Base-by-base conservation (phyloP, 2,113 vertebrate species). In the Atrichornis clamosus region DNA sequence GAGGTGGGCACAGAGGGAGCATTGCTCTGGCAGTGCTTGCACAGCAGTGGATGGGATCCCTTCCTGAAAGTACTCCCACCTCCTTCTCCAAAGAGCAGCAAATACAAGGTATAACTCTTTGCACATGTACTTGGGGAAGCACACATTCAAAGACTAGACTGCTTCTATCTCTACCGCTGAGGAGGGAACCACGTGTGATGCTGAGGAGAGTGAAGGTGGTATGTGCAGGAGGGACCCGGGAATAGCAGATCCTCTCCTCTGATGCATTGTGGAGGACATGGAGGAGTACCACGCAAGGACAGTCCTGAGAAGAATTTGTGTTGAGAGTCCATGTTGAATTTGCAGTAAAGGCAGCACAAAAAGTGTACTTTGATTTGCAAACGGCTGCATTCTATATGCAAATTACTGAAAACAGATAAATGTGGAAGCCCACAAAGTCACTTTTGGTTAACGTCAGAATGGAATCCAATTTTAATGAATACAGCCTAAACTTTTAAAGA, bases 391-490 rank as follows among this genome's bases (percentile, higher is more conserved):
- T 96, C 84, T 90, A 49, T 75, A 72, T 95, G 90, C 46, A 95
- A 90, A 90, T 93, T 84, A 63, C n/a, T 63, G 47, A 32, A 64
- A 70, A 69, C 79, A 82, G 68, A 68, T 75, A 50, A 72, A 82
- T 59, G 20, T 47, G 37, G 72, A 94, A 67, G 60, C 44, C 70
- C 68, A 87, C 67, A 89, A 91, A 92, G 79, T 93, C 21, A 10
- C 73, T 96, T 94, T 80, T 68, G 84, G 69, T 93, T 94, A 86
- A 78, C 0, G 0, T 82, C 73, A 65, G 76, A 90, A 67, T 73
- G 78, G 65, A 92, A 93, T 90, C 35, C 58, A 86, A 37, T 95
- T 90, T 94, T 90, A 96, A 88, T 91, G 58, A 95, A 89, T 80
- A 46, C 27, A 69, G 81, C 30, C 72, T 85, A 87, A 86, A 91